Conservation (phyloP, 2,113 vertebrate genomes). For the Mesembrinibis cayennensis region DNA sequence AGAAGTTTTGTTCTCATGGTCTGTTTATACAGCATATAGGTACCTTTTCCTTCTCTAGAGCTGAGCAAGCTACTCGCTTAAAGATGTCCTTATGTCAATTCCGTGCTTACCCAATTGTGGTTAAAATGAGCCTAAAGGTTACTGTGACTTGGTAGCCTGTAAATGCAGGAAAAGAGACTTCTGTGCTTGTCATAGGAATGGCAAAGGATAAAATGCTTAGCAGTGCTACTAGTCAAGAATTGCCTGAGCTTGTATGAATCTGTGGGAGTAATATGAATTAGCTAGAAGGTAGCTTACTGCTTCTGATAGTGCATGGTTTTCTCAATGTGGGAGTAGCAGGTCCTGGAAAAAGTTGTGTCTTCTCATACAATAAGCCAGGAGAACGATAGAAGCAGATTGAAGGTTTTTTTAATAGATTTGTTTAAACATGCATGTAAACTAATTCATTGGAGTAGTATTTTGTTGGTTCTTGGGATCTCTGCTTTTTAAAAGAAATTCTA, state of each 20-base stretch:
- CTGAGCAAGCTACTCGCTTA: not conserved
- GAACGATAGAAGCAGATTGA: not conserved
- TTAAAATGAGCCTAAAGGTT: not conserved
- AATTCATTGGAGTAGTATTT: not conserved
- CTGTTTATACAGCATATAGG: not conserved
- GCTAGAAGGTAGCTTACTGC: not conserved
- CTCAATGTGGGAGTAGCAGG: not conserved
- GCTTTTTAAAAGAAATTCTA: not conserved
- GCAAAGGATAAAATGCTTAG: not conserved
- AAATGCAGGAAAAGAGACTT: not conserved
- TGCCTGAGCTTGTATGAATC: not conserved
- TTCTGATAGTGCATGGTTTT: not conserved
- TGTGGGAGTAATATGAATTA: not conserved
- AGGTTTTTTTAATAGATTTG: not conserved
- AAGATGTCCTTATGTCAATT: not conserved
- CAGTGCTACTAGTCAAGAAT: not conserved
- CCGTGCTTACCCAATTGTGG: not conserved
- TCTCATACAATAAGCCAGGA: not conserved
- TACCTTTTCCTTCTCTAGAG: not conserved
- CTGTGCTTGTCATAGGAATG: not conserved
- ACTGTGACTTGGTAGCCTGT: not conserved
- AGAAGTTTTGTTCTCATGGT: not conserved
- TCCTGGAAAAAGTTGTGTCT: not conserved
- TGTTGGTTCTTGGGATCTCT: not conserved
- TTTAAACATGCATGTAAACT: not conserved